A percentile compares a stretch with the other conserved stretches of the same genome.
Conservation (phyloP, 2,113 vertebrate genomes). For the Gopherus flavomarginatus region DNA sequence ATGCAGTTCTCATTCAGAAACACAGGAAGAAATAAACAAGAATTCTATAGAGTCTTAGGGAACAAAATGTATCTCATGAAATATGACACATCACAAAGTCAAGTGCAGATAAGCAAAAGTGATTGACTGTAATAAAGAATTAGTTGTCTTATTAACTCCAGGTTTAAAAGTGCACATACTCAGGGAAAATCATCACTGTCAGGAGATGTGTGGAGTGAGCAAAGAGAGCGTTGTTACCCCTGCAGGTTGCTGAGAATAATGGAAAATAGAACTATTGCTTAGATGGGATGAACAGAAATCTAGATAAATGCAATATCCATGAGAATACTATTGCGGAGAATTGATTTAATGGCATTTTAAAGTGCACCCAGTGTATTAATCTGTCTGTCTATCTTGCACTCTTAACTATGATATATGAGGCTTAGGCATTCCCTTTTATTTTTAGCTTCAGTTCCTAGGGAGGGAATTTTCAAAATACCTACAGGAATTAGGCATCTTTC, state of each 20-base stretch:
- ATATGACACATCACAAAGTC: neutral
- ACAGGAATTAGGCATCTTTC: neutral
- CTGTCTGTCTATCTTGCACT: neutral
- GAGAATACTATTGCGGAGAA: constrained; percentile 18
- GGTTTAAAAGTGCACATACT: neutral
- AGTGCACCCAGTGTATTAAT: neutral
- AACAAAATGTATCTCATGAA: neutral
- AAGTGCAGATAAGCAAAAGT: constrained; percentile 2
- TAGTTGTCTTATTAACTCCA: constrained; percentile 20
- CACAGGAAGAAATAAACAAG: neutral
- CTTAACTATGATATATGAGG: neutral
- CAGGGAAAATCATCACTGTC: constrained; percentile 6
- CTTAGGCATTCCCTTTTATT: neutral
- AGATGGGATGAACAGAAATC: constrained; percentile 2
- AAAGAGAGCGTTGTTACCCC: neutral
- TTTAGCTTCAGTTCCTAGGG: neutral
- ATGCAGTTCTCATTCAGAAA: neutral
- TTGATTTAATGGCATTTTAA: constrained; percentile 28
- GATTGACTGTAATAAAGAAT: neutral
- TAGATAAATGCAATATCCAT: constrained; percentile 32
- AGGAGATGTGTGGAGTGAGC: neutral
- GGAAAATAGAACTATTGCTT: neutral
- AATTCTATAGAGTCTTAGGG: neutral
- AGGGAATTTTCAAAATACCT: too few species aligned
- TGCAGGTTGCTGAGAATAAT: neutral